Evolutionary conservation across 1,140 invertebrate species (phyloP).

Genomic region (Macrobrachium nipponense): DNA sequence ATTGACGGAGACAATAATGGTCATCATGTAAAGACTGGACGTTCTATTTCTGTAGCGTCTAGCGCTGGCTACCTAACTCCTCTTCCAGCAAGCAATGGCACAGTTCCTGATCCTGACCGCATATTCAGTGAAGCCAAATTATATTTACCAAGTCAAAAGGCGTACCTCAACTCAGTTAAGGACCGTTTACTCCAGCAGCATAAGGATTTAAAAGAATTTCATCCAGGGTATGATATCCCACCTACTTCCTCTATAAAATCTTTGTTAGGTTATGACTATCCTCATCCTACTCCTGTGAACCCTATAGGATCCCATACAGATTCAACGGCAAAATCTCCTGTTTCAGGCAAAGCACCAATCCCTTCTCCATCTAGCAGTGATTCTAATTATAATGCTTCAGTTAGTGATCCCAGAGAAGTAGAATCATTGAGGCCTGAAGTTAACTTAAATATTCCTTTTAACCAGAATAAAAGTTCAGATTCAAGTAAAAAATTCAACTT

Average conservation of each 20-base stretch:
- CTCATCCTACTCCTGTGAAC: slow-evolving; percentile 43
- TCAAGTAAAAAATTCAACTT: slow-evolving; percentile 33
- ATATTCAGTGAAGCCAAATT: neutral
- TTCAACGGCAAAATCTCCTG: neutral
- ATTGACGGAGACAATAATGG: neutral
- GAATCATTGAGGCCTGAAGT: slow-evolving; percentile 3
- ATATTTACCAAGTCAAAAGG: slow-evolving; percentile 7
- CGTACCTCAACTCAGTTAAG: slow-evolving; percentile 16
- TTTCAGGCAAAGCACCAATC: neutral
- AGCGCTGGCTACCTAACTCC: slow-evolving; percentile 44
- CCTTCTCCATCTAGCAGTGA: slow-evolving; percentile 36
- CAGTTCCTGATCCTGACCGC: neutral
- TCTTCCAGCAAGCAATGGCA: neutral
- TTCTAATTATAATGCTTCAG: slow-evolving; percentile 34
- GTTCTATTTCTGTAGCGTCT: slow-evolving; percentile 30
- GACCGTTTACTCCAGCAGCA: slow-evolving; percentile 36
- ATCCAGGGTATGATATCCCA: slow-evolving; percentile 50
- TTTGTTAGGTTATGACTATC: slow-evolving; percentile 44
- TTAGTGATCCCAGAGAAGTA: neutral
- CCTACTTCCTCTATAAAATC: slow-evolving; percentile 35
- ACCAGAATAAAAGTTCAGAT: slow-evolving; percentile 40
- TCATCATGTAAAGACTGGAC: neutral
- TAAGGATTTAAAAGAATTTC: slow-evolving; percentile 43
- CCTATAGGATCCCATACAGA: slow-evolving; percentile 5
- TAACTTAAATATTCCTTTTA: slow-evolving; percentile 42